Base-by-base conservation (phyloP, 2,113 vertebrate species). In the Muscicapa adusta region DNA sequence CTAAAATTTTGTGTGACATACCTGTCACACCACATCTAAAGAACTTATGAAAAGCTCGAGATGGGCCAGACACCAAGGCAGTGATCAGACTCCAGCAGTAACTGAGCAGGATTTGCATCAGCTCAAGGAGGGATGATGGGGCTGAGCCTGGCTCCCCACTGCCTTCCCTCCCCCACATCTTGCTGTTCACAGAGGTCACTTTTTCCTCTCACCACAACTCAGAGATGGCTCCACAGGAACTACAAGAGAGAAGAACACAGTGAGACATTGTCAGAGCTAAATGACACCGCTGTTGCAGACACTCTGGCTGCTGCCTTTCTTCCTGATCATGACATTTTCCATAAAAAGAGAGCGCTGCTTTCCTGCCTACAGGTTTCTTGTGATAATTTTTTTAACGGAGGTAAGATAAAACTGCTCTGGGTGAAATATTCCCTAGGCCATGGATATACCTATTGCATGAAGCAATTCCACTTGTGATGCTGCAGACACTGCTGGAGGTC, bases 211-310 rank as follows among this genome's bases (percentile, higher is more conserved):
- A 51, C 57, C 12, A 9, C 47, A 73, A n/a, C 20, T 42, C 42
- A 68, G 87, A 62, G 70, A 70, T 58, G 62, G 81, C 57, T 88
- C 77, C 54, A 48, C 9, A 68, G 84, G 28, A 91, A 38, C 34
- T 28, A 70, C 51, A 70, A 42, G 2, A 14, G 40, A 67, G 38
- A 63, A 76, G 74, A 47, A 54, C 45, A 93, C 76, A 92, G 70
- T 29, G 20, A 87, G 78, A 58, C 77, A 66, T 5, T 89, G 66
- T 85, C 82, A 76, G 85, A 83, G 29, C 51, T 94, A 83, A 94
- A 72, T 56, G 47, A 61, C 20, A 47, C 11, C 0, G 3, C 71
- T 85, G 67, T 25, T 42, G 31, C 20, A 81, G 76, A 60, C n/a
- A 26, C 71, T 61, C 73, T 0, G 1, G 53, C 76, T 75, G 84